Evolutionary conservation across 2,888 invertebrate species (phyloP).

Genomic region (Mesoligia furuncula): DNA sequence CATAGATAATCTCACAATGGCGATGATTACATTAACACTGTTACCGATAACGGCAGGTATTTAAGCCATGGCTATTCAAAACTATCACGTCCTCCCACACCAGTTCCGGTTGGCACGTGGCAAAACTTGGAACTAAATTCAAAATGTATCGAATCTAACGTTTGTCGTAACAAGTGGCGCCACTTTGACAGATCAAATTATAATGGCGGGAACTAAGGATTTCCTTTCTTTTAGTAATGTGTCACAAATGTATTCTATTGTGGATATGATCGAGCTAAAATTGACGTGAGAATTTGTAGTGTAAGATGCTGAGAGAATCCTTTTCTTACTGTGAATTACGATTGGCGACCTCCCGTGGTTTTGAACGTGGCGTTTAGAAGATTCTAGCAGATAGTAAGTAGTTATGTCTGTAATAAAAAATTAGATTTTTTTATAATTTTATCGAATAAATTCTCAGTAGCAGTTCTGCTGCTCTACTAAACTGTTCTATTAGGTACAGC

Average conservation of each 20-base stretch:
- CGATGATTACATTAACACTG: slow-evolving; percentile 63
- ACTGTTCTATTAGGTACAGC: too few relatives aligned
- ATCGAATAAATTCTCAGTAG: background rate
- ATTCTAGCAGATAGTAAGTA: background rate
- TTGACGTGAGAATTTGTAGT: slow-evolving; percentile 79
- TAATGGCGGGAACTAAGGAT: slow-evolving; percentile 21
- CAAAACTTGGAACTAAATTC: background rate
- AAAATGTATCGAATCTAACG: background rate
- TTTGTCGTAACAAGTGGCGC: slow-evolving; percentile 13
- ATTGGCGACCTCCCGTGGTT: slow-evolving; percentile 38
- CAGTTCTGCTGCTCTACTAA: background rate
- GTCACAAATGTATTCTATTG: slow-evolving; percentile 59
- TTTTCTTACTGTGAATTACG: background rate
- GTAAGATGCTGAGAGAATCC: slow-evolving; percentile 30
- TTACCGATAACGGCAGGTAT: slow-evolving; percentile 64
- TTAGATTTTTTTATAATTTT: background rate
- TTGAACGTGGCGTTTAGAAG: slow-evolving; percentile 26
- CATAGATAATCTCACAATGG: slow-evolving; percentile 60
- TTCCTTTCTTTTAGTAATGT: slow-evolving; percentile 54
- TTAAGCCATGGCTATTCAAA: slow-evolving; percentile 72
- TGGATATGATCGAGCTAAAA: slow-evolving; percentile 80
- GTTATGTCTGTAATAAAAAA: background rate
- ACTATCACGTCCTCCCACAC: slow-evolving; percentile 77
- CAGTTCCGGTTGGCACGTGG: background rate
- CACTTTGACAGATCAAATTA: slow-evolving; percentile 7